Percentiles rank a stretch among this genome's conserved stretches.
Evolutionary conservation across 2,888 invertebrate species (phyloP).

Genomic region (Adelphocoris suturalis): DNA sequence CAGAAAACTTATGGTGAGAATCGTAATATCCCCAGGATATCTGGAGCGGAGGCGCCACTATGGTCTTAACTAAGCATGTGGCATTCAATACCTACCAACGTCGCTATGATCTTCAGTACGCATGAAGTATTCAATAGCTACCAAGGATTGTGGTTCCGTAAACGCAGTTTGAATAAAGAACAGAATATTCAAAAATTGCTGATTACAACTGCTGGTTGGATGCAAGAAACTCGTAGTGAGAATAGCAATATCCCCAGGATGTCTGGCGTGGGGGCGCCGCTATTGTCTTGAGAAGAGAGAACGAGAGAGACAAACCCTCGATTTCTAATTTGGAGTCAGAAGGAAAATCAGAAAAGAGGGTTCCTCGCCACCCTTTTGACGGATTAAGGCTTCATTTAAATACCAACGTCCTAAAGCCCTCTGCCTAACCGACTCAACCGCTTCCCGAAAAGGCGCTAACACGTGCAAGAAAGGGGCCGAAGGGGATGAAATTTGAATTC

Average conservation of each 20-base stretch:
- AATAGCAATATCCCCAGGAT: slow-evolving; percentile 40
- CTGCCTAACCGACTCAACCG: slow-evolving; percentile 59
- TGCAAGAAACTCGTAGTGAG: background rate
- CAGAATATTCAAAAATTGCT: background rate
- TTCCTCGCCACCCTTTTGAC: slow-evolving; percentile 72
- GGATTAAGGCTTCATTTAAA: slow-evolving; percentile 75
- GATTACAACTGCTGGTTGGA: background rate
- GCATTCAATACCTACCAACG: too few relatives aligned
- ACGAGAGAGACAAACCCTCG: slow-evolving; percentile 21
- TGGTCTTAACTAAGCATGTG: background rate
- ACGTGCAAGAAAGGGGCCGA: slow-evolving; percentile 69
- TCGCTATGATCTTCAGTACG: background rate
- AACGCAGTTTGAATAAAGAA: background rate
- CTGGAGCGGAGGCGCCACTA: too few relatives aligned
- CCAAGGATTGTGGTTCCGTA: too few relatives aligned
- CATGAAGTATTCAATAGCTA: too few relatives aligned
- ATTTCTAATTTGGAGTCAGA: slow-evolving; percentile 68
- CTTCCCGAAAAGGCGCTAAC: slow-evolving; percentile 66
- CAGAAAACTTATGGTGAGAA: too few relatives aligned
- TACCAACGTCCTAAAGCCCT: slow-evolving; percentile 65
- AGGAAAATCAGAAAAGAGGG: slow-evolving; percentile 49
- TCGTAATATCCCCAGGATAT: background rate
- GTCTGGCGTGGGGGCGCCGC: background rate
- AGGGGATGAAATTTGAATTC: slow-evolving; percentile 73
- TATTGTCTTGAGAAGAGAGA: slow-evolving; percentile 35